phyloP scores from a whole-genome alignment of 1,140 invertebrate genomes.

The Psilanteris sp. region DNA sequence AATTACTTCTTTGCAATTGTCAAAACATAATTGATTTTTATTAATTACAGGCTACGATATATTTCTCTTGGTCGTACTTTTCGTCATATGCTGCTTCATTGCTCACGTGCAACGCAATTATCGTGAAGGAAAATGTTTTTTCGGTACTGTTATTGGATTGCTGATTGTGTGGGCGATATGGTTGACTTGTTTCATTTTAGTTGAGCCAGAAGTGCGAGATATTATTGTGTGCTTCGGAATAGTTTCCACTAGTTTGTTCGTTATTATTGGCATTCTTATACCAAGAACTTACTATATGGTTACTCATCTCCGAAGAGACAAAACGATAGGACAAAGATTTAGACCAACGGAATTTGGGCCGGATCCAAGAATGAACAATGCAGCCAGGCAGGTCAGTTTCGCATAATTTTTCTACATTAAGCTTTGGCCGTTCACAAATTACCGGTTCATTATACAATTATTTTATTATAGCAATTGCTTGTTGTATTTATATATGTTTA shows the following conservation, averaged over 20 bases:
- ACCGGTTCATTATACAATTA: no score
- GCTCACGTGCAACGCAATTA: constrained; percentile 82
- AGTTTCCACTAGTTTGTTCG: constrained; percentile 77
- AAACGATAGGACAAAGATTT: constrained; percentile 63
- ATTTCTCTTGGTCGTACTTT: constrained; percentile 80
- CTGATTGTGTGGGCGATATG: constrained; percentile 80
- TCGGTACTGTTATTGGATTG: constrained; percentile 78
- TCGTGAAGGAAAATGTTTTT: constrained; percentile 82
- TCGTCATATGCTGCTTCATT: constrained; percentile 80
- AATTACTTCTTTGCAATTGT: no score
- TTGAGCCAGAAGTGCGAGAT: constrained; percentile 76
- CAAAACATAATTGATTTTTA: background rate
- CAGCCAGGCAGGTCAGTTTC: constrained; percentile 69
- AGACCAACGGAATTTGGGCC: constrained; percentile 60
- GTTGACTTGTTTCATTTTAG: constrained; percentile 79
- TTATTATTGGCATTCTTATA: constrained; percentile 81
- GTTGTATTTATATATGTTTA: no score
- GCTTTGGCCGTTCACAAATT: no score
- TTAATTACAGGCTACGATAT: constrained; percentile 80
- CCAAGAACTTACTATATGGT: constrained; percentile 83
- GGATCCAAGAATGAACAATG: constrained; percentile 69
- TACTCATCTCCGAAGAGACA: constrained; percentile 72
- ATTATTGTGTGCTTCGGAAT: constrained; percentile 78
- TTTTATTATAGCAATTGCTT: no score
- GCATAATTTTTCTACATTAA: no score